Base-by-base conservation (phyloP, 2,797 vertebrate genomes). In the Champsocephalus gunnari region DNA sequence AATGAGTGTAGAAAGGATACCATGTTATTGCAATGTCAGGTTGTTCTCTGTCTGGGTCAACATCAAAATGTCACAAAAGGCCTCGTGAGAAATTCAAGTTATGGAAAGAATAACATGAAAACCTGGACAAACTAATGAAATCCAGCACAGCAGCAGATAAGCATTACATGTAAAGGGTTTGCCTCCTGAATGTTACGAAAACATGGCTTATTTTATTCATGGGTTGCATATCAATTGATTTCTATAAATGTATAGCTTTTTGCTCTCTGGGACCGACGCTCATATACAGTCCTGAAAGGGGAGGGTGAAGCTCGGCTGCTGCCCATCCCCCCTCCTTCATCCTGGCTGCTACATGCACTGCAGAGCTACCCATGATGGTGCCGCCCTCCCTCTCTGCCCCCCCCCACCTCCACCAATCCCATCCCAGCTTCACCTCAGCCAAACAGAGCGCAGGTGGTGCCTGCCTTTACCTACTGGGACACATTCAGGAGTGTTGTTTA, bases 361-460 rank as follows among this genome's bases (percentile, higher is more conserved):
- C 92, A 93, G 88, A 90, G 88, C 84, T 66, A 62, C 73, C 77
- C 50, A 66, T 62, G 74, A 84, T 85, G 84, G 78, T 73, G 75
- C 74, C 9, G 32, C 80, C 80, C 80, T 54, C 82, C 76, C 78
- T 60, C 64, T 59, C 21, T 48, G 7, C 48, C 21, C 48, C 66
- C 28, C 68, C 12, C 66, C 24, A 21, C 57, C 77, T 75, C 86
- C 79, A 83, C 88, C 91, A 88, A 91, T 88, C 86, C 70, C 60
- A 73, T 72, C 67, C 47, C 53, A 19, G 82, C 77, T 73, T 80
- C 69, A 66, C 77, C 83, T 83, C 80, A 59, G 71, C 70, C 77
- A 73, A 83, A 81, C 79, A 67, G 54, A 59, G 80, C 47, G 58
- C 86, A 92, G 90, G 92, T 71, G 82, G 34, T 83, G 58, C 50